A percentile compares a stretch with the other conserved stretches of the same genome.
These are phyloP conservation scores for Zaprionus vittiger DNA, from an alignment of 1,140 invertebrate species.

Conservation along the genomic window DNA sequence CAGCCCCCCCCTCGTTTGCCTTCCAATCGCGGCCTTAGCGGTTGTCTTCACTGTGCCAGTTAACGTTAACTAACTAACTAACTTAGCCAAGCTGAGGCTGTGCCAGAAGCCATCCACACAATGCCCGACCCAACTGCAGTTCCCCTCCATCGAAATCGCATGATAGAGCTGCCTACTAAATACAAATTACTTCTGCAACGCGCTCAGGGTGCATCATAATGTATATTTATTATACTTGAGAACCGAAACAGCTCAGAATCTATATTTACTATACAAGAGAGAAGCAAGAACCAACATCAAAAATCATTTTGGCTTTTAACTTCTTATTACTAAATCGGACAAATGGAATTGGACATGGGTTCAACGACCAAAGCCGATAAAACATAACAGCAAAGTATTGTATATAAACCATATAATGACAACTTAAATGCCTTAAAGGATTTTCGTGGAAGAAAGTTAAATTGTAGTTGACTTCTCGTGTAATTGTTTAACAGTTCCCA, in stretches of 20 bases:
- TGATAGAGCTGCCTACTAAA: background rate
- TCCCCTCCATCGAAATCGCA: background rate
- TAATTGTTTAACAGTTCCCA: constrained; percentile 2
- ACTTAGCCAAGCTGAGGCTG: constrained; percentile 20
- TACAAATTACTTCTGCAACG: constrained; percentile 3
- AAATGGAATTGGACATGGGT: constrained; percentile 35
- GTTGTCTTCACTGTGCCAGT: constrained; percentile 47
- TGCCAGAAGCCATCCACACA: constrained; percentile 32
- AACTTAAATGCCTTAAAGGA: constrained; percentile 13
- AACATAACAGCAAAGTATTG: background rate
- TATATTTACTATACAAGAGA: background rate
- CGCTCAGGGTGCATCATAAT: background rate
- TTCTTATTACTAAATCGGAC: constrained; percentile 36
- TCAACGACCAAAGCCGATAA: constrained; percentile 34
- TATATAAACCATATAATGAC: background rate
- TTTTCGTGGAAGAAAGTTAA: constrained; percentile 16
- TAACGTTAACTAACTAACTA: constrained; percentile 49
- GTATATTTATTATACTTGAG: background rate
- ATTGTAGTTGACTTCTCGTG: background rate
- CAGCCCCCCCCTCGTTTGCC: constrained; percentile 29
- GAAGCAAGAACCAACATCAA: constrained; percentile 19
- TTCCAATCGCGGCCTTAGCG: constrained; percentile 41
- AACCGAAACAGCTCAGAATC: background rate
- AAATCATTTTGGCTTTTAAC: constrained; percentile 53
- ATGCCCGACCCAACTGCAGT: background rate